These are phyloP conservation scores for Sturmia bella DNA, from an alignment of 2,888 invertebrate genomes.

Conservation along the genomic window DNA sequence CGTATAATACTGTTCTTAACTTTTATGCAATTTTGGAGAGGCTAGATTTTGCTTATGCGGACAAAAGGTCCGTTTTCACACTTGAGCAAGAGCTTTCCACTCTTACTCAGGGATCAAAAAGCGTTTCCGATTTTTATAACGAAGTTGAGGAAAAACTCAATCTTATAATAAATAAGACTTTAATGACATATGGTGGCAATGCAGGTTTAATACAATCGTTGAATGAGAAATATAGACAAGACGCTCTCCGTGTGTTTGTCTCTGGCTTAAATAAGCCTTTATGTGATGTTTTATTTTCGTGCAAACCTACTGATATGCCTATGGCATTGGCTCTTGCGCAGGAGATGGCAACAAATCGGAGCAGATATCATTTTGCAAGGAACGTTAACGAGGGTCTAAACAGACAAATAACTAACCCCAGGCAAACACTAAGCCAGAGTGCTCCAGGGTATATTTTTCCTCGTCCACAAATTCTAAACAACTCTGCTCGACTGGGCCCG, in stretches of 20 bases:
- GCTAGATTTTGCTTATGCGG: constrained; percentile 2
- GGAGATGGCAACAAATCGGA: constrained; percentile 23
- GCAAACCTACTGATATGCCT: constrained; percentile 17
- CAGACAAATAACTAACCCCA: background rate
- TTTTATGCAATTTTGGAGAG: background rate
- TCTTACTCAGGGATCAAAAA: background rate
- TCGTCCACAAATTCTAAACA: background rate
- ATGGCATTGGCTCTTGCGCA: constrained; percentile 9
- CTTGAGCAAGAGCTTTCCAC: background rate
- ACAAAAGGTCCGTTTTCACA: constrained; percentile 2
- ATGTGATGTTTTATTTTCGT: constrained; percentile 26
- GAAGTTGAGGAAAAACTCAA: background rate
- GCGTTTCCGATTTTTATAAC: background rate
- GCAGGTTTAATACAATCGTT: constrained; percentile 5
- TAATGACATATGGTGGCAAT: background rate
- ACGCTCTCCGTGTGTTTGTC: constrained; percentile 1
- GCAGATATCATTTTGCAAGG: constrained; percentile 5
- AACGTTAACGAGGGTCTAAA: background rate
- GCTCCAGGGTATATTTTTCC: background rate
- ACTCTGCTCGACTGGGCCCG: background rate
- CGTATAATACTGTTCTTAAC: background rate
- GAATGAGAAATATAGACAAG: constrained; percentile 16
- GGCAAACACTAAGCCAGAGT: no score
- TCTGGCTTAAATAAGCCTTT: constrained; percentile 16
- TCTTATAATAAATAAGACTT: background rate